Conservation (phyloP, 1,140 invertebrate genomes). For the Pseudomyrmex pallidus region DNA sequence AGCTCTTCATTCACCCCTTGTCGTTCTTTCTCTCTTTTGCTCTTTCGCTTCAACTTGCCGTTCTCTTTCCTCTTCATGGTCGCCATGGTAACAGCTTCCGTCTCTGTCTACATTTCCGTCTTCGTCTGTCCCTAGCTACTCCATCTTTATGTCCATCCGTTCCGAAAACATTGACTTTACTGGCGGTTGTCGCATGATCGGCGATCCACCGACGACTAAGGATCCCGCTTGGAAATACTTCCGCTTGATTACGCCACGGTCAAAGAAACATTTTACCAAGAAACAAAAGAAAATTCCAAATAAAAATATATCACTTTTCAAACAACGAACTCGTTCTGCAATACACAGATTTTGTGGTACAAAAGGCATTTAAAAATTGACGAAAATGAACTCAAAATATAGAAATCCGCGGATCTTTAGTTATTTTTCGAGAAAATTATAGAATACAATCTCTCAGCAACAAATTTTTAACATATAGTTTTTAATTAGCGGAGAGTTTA, state of each 20-base stretch:
- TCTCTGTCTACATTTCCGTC: constrained; percentile 67
- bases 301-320: neutral
- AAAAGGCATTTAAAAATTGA: neutral
- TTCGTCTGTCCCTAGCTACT: constrained; percentile 48
- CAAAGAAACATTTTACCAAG: neutral
- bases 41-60: constrained; percentile 35
- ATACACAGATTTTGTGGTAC: constrained; percentile 25
- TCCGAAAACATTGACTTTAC: constrained; percentile 82
- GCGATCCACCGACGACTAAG: constrained; percentile 34
- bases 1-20: constrained; percentile 58
- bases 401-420: neutral
- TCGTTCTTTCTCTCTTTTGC: constrained; percentile 36
- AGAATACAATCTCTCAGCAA: neutral
- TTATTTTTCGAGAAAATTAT: neutral
- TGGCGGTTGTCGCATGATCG: constrained; percentile 67
- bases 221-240: constrained; percentile 33
- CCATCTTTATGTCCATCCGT: constrained; percentile 70
- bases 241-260: neutral
- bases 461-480: too few relatives aligned
- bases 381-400: neutral
- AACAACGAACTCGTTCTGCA: neutral
- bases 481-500: too few relatives aligned
- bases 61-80: constrained; percentile 71
- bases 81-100: constrained; percentile 77
- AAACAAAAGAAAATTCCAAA: neutral